Evolutionary conservation across 2,797 vertebrate species (phyloP).

Genomic region (Falco columbarius): DNA sequence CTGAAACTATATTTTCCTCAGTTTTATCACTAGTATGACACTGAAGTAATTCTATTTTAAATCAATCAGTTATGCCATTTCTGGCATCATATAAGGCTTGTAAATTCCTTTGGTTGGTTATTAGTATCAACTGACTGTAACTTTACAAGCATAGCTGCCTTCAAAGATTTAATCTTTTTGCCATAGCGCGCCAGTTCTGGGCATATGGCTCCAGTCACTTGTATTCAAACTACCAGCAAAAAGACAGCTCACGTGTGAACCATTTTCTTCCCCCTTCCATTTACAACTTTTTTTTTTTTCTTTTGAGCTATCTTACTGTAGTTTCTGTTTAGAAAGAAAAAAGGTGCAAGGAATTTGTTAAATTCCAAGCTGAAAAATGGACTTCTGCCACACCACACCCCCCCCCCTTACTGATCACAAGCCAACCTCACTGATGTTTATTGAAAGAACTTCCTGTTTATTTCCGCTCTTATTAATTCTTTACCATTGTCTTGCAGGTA

Average conservation of each 20-base stretch:
- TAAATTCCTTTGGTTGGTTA: background rate
- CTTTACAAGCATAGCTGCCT: background rate
- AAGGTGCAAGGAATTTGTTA: background rate
- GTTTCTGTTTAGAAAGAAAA: background rate
- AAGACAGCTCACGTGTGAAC: background rate
- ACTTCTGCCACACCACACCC: too few relatives aligned
- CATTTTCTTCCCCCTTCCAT: background rate
- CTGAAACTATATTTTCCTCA: background rate
- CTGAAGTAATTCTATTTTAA: background rate
- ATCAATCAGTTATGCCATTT: background rate
- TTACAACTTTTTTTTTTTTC: background rate
- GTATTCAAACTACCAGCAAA: background rate
- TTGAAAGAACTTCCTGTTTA: background rate
- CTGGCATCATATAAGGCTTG: background rate
- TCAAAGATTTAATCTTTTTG: background rate
- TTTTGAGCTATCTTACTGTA: background rate
- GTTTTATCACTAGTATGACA: background rate
- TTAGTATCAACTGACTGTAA: background rate
- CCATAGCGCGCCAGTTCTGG: background rate
- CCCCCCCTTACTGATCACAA: background rate
- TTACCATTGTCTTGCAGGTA: conserved; percentile 76
- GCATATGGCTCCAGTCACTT: background rate
- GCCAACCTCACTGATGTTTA: background rate
- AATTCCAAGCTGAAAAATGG: background rate
- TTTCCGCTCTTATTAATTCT: background rate